Conservation (phyloP, 1,140 invertebrate species). For the Drosophila oshimai region DNA sequence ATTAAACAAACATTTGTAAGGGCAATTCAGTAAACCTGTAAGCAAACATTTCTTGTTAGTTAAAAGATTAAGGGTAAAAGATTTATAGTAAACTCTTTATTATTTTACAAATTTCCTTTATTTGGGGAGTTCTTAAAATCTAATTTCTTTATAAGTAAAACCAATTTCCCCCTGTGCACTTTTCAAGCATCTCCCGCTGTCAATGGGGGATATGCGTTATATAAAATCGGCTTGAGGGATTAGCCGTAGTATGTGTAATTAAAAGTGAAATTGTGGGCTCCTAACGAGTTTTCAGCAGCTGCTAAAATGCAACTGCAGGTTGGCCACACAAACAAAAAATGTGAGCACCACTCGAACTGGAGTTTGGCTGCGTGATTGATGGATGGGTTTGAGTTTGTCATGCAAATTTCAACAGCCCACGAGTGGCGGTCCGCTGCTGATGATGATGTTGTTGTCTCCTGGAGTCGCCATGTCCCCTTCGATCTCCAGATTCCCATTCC, state of each 20-base stretch:
- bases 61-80: no score
- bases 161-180: not conserved
- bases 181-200: slow-evolving; percentile 11
- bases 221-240: slow-evolving; percentile 63
- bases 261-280: slow-evolving; percentile 75
- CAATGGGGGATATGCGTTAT: slow-evolving; percentile 40
- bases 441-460: slow-evolving; percentile 56
- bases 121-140: no score
- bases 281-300: slow-evolving; percentile 62
- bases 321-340: slow-evolving; percentile 10
- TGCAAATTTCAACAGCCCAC: slow-evolving; percentile 71
- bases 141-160: no score
- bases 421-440: slow-evolving; percentile 17
- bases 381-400: slow-evolving; percentile 80
- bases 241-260: slow-evolving; percentile 56
- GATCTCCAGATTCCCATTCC: not conserved
- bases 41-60: no score
- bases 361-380: slow-evolving; percentile 66
- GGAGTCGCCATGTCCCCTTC: not conserved
- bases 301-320: slow-evolving; percentile 22
- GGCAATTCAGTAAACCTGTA: no score
- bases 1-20: no score
- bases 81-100: no score
- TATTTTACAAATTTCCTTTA: no score
- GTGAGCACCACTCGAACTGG: slow-evolving; percentile 31